phyloP scores from a whole-genome alignment of 2,113 vertebrate species.

The Rafetus swinhoei region DNA sequence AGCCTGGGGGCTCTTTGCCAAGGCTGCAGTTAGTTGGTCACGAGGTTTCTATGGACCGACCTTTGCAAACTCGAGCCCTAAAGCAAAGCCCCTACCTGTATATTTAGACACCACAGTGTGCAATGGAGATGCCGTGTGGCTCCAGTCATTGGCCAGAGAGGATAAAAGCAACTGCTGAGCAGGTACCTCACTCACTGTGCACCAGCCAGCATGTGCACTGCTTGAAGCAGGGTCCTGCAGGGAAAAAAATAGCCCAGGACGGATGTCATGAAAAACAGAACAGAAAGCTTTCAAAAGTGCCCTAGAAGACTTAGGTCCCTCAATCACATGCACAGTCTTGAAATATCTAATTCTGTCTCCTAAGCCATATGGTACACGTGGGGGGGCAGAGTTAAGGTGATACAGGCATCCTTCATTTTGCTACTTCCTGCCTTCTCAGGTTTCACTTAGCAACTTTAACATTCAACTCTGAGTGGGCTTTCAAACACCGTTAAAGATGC shows the following conservation, averaged over 20 bases:
- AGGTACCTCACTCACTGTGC: accelerated
- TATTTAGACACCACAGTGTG: conserved; percentile 11
- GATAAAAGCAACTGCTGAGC: not conserved
- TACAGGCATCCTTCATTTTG: not conserved
- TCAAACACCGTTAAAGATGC: not conserved
- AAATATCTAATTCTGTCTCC: accelerated
- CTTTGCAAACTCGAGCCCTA: not conserved
- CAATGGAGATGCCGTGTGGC: not conserved
- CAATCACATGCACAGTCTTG: not conserved
- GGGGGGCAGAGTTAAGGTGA: not conserved
- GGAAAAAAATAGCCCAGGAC: conserved; percentile 47
- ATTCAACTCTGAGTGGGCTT: not conserved
- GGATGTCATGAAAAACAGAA: not conserved
- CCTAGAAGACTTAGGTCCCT: not conserved
- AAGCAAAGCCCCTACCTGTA: not conserved
- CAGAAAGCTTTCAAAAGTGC: conserved; percentile 42
- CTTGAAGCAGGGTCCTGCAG: not conserved
- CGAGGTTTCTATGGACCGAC: conserved; percentile 15
- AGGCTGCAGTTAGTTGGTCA: conserved; percentile 15
- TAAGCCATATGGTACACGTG: accelerated
- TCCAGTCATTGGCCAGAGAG: accelerated
- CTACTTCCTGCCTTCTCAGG: not conserved
- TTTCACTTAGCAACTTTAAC: conserved; percentile 9
- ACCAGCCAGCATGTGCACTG: accelerated
- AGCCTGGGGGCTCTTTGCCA: not conserved